Evolutionary conservation across 1,140 invertebrate genomes (phyloP).

Genomic region (Drosophila malerkotliana): DNA sequence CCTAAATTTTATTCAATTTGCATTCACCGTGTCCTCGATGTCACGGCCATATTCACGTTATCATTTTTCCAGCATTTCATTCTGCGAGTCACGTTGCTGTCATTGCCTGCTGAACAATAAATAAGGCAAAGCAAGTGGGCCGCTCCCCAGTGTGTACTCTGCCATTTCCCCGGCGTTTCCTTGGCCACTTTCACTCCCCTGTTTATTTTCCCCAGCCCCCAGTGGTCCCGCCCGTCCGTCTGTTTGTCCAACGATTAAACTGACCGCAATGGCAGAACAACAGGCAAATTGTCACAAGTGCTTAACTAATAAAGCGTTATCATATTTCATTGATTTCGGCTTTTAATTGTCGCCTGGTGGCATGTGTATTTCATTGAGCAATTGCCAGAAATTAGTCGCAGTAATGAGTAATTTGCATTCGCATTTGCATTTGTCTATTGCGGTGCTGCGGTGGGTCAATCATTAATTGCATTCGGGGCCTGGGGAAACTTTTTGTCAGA

Average conservation of each 20-base stretch:
- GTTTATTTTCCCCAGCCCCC: background rate
- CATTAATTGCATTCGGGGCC: constrained; percentile 61
- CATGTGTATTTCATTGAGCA: constrained; percentile 23
- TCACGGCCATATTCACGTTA: constrained; percentile 68
- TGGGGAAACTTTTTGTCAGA: constrained; percentile 42
- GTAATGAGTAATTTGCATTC: constrained; percentile 38
- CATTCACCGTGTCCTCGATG: constrained; percentile 24
- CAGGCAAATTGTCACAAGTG: constrained; percentile 25
- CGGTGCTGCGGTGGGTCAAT: constrained; percentile 35
- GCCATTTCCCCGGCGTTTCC: background rate
- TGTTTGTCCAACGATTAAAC: constrained; percentile 40
- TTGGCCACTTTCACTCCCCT: background rate
- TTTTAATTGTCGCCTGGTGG: constrained; percentile 38
- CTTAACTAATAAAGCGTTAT: constrained; percentile 45
- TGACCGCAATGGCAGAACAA: constrained; percentile 14
- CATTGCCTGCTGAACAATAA: constrained; percentile 59
- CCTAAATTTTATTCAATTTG: constrained; percentile 8
- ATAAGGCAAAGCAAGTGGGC: constrained; percentile 34
- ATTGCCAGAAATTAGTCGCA: constrained; percentile 22
- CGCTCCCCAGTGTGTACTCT: constrained; percentile 6
- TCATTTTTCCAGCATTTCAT: constrained; percentile 73
- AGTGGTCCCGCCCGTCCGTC: background rate
- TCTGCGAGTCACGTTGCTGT: constrained; percentile 64
- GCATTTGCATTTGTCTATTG: constrained; percentile 34
- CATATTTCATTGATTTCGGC: constrained; percentile 56